Conservation (phyloP, 2,888 invertebrate genomes). For the Ischnus inquisitorius region DNA sequence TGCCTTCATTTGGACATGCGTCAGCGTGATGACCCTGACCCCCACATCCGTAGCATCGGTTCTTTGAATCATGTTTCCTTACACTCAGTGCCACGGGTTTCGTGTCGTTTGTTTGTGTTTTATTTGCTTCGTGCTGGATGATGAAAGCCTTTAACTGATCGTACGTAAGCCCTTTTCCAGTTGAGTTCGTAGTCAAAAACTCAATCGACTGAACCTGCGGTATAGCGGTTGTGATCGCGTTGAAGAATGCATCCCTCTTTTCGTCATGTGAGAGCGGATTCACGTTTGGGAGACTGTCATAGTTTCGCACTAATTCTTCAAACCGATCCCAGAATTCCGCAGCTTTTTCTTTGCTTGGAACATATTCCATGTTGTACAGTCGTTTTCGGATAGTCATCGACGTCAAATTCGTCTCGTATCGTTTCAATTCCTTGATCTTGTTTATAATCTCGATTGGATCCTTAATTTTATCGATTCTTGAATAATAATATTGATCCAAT, state of each 20-base stretch:
- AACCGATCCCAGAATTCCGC: conserved; percentile 65
- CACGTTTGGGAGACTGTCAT: conserved; percentile 49
- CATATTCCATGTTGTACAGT: conserved; percentile 44
- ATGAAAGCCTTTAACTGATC: conserved; percentile 56
- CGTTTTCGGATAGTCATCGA: conserved; percentile 40
- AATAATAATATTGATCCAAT: conserved; percentile 63
- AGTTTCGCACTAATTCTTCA: conserved; percentile 64
- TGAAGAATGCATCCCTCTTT: conserved; percentile 61
- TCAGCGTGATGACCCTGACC: conserved; percentile 59
- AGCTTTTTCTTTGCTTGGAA: conserved; percentile 40
- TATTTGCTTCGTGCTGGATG: conserved; percentile 66
- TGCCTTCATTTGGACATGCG: conserved; percentile 59
- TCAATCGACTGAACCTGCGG: conserved; percentile 54
- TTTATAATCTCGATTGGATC: conserved; percentile 53
- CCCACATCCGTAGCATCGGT: conserved; percentile 63
- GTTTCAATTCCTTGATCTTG: conserved; percentile 52
- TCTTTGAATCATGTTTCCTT: conserved; percentile 52
- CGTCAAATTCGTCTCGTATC: conserved; percentile 53
- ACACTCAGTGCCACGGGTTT: conserved; percentile 48
- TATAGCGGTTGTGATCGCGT: conserved; percentile 41
- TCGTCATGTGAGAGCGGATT: conserved; percentile 52
- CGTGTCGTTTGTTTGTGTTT: conserved; percentile 49
- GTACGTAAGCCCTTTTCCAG: conserved; percentile 42
- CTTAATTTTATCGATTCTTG: conserved; percentile 47
- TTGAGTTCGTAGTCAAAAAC: conserved; percentile 38